A percentile compares a stretch with the other conserved stretches of the same genome.
Evolutionary conservation across 1,140 invertebrate species (phyloP).

Genomic region (Bombus confusus): DNA sequence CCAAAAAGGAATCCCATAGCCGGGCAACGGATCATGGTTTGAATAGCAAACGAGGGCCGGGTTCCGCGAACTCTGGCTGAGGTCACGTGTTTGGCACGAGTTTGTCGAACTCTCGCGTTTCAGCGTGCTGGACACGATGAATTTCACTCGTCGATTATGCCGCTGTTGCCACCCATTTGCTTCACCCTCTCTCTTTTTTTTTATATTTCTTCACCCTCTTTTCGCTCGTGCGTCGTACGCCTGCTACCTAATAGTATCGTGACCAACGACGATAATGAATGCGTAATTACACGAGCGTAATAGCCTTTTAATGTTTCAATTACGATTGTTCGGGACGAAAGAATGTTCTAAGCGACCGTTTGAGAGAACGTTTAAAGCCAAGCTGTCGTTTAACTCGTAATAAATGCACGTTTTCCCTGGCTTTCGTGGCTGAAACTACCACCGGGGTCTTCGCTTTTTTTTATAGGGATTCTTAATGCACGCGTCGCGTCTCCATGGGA

Average conservation of each 20-base stretch:
- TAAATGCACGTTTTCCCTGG: neutral
- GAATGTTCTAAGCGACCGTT: neutral
- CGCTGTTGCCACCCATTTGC: too few relatives aligned
- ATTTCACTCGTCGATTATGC: slow-evolving; percentile 12
- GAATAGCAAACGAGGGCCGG: slow-evolving; percentile 64
- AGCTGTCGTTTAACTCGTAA: neutral
- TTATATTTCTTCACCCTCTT: neutral
- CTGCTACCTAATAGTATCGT: slow-evolving; percentile 3
- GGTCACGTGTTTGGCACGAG: slow-evolving; percentile 28
- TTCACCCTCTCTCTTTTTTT: neutral
- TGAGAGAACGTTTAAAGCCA: too few relatives aligned
- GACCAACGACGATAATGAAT: slow-evolving; percentile 16
- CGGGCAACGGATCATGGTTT: slow-evolving; percentile 38
- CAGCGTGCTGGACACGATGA: slow-evolving; percentile 3
- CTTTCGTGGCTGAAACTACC: neutral
- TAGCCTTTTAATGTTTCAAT: slow-evolving; percentile 38
- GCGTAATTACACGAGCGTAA: slow-evolving; percentile 19
- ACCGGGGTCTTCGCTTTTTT: neutral
- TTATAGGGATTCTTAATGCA: neutral
- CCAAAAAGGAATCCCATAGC: slow-evolving; percentile 69
- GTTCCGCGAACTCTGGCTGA: neutral
- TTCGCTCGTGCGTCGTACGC: too few relatives aligned
- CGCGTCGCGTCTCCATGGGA: neutral
- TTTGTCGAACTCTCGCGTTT: slow-evolving; percentile 40
- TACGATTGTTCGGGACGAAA: neutral